These are phyloP conservation scores for Ylistrum balloti DNA, from an alignment of 1,140 invertebrate species.

Conservation along the genomic window DNA sequence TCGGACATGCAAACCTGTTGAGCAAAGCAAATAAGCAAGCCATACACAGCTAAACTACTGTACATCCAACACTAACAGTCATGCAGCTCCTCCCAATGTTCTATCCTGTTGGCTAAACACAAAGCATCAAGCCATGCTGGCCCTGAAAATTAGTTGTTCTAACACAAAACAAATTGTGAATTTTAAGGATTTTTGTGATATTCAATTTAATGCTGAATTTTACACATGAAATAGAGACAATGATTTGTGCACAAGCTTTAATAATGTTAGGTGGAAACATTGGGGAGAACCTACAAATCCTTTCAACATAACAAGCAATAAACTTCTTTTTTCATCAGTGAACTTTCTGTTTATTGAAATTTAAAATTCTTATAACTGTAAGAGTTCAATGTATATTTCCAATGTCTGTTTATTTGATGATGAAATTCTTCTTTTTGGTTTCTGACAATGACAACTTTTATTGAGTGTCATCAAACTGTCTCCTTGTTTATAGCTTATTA, in stretches of 20 bases:
- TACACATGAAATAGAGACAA: no score
- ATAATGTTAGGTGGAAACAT: background rate
- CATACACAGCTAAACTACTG: slow-evolving; percentile 2
- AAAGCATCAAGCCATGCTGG: background rate
- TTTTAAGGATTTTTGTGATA: no score
- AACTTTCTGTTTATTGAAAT: no score
- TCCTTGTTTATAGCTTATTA: no score
- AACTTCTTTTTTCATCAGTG: background rate
- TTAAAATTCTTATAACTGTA: no score
- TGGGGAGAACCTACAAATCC: slow-evolving; percentile 1
- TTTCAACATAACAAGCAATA: background rate
- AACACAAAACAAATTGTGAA: background rate
- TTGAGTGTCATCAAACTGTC: background rate
- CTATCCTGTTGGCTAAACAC: background rate
- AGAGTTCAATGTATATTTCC: no score
- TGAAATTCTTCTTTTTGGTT: no score
- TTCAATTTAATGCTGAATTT: no score
- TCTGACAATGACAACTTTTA: background rate
- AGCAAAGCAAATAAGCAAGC: slow-evolving; percentile 25
- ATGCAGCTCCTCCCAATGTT: background rate
- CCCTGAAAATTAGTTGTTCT: background rate
- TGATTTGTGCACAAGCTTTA: no score
- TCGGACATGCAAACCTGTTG: background rate
- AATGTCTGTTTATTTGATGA: no score
- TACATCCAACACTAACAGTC: background rate